Conservation (phyloP, 2,888 invertebrate species). For the Dromius quadrimaculatus region DNA sequence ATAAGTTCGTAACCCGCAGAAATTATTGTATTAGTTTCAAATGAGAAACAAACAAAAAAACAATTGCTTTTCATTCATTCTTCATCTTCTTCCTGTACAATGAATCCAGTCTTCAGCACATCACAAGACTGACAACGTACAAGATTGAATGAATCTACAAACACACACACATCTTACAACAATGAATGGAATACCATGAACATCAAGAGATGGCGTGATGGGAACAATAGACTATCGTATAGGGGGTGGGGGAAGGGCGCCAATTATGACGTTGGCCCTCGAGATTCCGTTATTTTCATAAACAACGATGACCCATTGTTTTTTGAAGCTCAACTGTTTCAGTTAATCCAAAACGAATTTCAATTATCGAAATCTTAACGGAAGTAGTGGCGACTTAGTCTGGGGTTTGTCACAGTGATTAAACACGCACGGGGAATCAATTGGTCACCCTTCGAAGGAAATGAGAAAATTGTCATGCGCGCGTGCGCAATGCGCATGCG, state of each 20-base stretch:
- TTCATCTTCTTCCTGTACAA: not conserved
- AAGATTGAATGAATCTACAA: not conserved
- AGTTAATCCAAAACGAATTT: not conserved
- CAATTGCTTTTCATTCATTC: not conserved
- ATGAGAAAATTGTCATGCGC: not conserved
- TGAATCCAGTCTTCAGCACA: not conserved
- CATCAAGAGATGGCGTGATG: not conserved
- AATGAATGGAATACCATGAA: not conserved
- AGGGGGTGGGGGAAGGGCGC: not conserved
- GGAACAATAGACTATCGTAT: not conserved
- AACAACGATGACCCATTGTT: slow-evolving; percentile 13
- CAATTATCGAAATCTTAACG: not conserved
- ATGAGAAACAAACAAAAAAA: not conserved
- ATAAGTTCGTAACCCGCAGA: not conserved
- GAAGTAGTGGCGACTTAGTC: slow-evolving; percentile 23
- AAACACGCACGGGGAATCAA: not conserved
- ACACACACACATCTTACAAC: slow-evolving; percentile 5
- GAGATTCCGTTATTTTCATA: not conserved
- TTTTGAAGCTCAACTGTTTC: not conserved
- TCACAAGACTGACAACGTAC: not conserved
- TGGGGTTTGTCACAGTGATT: slow-evolving; percentile 5
- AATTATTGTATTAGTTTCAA: not conserved
- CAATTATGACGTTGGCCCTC: slow-evolving; percentile 31
- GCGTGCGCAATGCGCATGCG: not conserved
- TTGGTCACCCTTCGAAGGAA: not conserved